Percentiles rank a stretch among this genome's conserved stretches.
Conservation (phyloP, 2,888 invertebrate species). For the Saturnia pavonia region DNA sequence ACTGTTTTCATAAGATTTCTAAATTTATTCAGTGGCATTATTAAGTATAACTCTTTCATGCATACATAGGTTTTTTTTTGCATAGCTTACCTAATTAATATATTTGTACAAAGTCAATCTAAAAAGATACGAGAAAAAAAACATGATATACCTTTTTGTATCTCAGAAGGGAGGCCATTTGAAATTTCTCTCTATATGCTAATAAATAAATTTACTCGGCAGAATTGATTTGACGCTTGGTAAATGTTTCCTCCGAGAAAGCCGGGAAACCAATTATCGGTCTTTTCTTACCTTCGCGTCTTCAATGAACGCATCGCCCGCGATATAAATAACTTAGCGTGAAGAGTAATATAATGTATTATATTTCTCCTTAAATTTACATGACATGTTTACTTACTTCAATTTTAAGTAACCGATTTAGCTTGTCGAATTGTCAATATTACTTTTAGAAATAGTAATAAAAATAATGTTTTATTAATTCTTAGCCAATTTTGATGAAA, state of each 20-base stretch:
- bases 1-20: too few relatives aligned
- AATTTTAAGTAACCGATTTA: neutral
- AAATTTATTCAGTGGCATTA: too few relatives aligned
- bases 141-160: slow-evolving; percentile 2
- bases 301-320: slow-evolving; percentile 45
- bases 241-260: slow-evolving; percentile 47
- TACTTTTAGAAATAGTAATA: too few relatives aligned
- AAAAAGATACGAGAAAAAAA: neutral
- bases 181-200: slow-evolving; percentile 68
- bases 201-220: slow-evolving; percentile 64
- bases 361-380: neutral
- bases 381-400: neutral
- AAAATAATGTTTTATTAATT: too few relatives aligned
- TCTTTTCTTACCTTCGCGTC: slow-evolving; percentile 37
- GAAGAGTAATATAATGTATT: slow-evolving; percentile 12
- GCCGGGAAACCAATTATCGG: slow-evolving; percentile 65
- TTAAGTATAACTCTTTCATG: too few relatives aligned
- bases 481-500: too few relatives aligned
- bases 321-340: slow-evolving; percentile 23
- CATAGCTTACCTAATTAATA: too few relatives aligned
- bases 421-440: too few relatives aligned
- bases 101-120: neutral
- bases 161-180: slow-evolving; percentile 17
- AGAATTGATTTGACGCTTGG: slow-evolving; percentile 64
- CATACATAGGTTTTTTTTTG: too few relatives aligned